Evolutionary conservation across 2,797 vertebrate species (phyloP).

Genomic region (Epinephelus malabaricus): DNA sequence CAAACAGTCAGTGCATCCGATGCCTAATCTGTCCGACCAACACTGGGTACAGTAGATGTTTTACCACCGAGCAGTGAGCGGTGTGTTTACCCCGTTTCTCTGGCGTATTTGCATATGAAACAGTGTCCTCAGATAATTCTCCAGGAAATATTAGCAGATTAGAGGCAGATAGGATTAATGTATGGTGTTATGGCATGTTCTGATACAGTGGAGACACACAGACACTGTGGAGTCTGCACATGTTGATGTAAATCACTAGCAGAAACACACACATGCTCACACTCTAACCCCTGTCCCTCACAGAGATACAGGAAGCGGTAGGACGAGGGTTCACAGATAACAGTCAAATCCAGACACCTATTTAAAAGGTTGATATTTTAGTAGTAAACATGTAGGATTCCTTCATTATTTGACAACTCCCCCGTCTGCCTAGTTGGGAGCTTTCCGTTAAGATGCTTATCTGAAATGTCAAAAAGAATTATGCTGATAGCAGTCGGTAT

Average conservation of each 20-base stretch:
- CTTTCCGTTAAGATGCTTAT: constrained; percentile 83
- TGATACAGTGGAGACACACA: constrained; percentile 44
- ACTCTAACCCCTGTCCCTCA: constrained; percentile 57
- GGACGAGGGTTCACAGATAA: constrained; percentile 71
- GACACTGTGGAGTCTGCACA: constrained; percentile 22
- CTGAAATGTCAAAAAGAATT: constrained; percentile 89
- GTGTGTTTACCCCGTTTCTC: constrained; percentile 71
- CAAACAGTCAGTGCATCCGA: constrained; percentile 68
- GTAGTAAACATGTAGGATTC: constrained; percentile 80
- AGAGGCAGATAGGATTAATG: constrained; percentile 71
- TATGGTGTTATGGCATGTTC: constrained; percentile 51
- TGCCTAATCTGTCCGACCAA: constrained; percentile 73
- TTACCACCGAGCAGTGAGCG: constrained; percentile 51
- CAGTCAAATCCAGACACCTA: constrained; percentile 74
- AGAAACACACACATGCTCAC: constrained; percentile 28
- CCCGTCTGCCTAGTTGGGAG: constrained; percentile 69
- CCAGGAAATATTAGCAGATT: constrained; percentile 78
- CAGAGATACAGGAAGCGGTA: constrained; percentile 65
- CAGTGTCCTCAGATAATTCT: constrained; percentile 76
- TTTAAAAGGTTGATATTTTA: constrained; percentile 83
- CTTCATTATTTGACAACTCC: constrained; percentile 84
- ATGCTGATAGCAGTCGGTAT: constrained; percentile 82
- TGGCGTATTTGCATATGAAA: constrained; percentile 82
- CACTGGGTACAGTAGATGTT: constrained; percentile 47
- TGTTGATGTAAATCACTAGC: constrained; percentile 50